Evolutionary conservation across 2,797 vertebrate genomes (phyloP).

Genomic region (Ciconia nigra): DNA sequence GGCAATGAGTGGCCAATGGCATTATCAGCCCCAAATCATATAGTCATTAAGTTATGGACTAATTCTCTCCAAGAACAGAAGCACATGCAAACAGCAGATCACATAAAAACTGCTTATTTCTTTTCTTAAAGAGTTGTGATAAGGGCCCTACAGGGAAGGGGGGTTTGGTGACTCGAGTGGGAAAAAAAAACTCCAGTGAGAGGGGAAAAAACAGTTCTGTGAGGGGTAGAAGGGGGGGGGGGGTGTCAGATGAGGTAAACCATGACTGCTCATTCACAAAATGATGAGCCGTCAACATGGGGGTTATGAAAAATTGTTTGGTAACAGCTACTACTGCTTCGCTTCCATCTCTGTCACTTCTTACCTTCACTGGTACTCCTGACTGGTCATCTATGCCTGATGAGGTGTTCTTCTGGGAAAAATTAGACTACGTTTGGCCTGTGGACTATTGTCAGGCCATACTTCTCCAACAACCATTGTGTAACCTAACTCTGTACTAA

Average conservation of each 20-base stretch:
- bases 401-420: neutral
- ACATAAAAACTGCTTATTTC: neutral
- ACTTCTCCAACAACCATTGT: neutral
- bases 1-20: neutral
- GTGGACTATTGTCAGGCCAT: neutral
- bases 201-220: neutral
- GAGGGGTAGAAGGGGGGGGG: neutral
- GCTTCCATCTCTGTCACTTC: neutral
- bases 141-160: neutral
- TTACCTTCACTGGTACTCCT: neutral
- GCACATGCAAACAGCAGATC: neutral
- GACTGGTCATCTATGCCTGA: neutral
- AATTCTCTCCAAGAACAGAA: neutral
- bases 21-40: neutral
- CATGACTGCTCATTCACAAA: neutral
- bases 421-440: neutral
- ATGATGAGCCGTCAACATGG: neutral
- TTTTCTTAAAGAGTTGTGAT: neutral
- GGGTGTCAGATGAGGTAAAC: neutral
- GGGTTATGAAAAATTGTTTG: neutral
- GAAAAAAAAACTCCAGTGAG: neutral
- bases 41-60: neutral
- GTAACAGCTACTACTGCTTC: neutral
- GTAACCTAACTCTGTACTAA: neutral
- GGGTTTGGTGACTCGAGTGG: neutral